phyloP scores from a whole-genome alignment of 1,140 invertebrate genomes.

The Elymnias hypermnestra region DNA sequence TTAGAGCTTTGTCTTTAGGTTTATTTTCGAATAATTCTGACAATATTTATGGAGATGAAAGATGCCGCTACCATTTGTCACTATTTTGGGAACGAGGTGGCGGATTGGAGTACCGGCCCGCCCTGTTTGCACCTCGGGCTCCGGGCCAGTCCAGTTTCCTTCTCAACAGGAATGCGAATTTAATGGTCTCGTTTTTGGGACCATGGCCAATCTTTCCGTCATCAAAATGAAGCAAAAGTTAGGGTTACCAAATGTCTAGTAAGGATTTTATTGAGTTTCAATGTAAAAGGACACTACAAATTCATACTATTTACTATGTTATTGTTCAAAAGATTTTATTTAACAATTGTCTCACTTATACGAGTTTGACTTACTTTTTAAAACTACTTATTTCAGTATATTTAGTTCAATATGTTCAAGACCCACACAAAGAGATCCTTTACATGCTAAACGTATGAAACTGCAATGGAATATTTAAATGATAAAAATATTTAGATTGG shows the following conservation, averaged over 20 bases:
- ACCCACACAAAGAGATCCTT: too few relatives aligned
- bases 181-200: slow-evolving; percentile 57
- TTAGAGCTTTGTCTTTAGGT: slow-evolving; percentile 20
- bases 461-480: too few relatives aligned
- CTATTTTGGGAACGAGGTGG: slow-evolving; percentile 62
- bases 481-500: too few relatives aligned
- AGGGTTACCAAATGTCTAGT: background rate
- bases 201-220: slow-evolving; percentile 60
- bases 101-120: slow-evolving; percentile 49
- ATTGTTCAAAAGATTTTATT: too few relatives aligned
- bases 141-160: slow-evolving; percentile 26
- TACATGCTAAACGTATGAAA: too few relatives aligned
- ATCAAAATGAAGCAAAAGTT: slow-evolving; percentile 48
- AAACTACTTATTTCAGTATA: too few relatives aligned
- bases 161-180: slow-evolving; percentile 47
- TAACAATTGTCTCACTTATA: too few relatives aligned
- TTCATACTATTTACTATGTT: too few relatives aligned
- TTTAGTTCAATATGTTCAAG: too few relatives aligned
- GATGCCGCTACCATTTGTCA: slow-evolving; percentile 70
- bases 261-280: too few relatives aligned
- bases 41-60: slow-evolving; percentile 53
- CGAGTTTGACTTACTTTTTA: too few relatives aligned
- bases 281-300: too few relatives aligned
- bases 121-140: slow-evolving; percentile 55
- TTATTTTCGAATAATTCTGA: slow-evolving; percentile 25